These are phyloP conservation scores for Teinopalpus imperialis DNA, from an alignment of 2,888 invertebrate genomes.

Conservation along the genomic window DNA sequence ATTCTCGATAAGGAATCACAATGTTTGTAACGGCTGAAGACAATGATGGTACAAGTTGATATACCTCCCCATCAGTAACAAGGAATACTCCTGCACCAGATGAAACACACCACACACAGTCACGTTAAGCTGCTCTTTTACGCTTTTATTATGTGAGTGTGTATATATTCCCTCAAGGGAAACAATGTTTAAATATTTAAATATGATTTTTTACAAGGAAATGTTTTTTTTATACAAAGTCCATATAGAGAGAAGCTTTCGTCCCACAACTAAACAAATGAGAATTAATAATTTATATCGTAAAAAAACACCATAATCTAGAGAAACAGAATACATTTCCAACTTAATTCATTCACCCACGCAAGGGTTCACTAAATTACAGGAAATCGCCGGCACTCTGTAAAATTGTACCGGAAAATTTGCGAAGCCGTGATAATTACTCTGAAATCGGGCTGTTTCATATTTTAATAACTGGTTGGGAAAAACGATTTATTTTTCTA, in stretches of 20 bases:
- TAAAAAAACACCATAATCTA: not conserved
- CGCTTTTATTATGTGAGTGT: no score
- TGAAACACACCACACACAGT: no score
- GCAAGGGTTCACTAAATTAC: slow-evolving; percentile 27
- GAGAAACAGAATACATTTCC: slow-evolving; percentile 10
- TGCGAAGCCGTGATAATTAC: slow-evolving; percentile 29
- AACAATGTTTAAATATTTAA: no score
- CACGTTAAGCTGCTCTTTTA: no score
- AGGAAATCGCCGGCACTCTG: slow-evolving; percentile 30
- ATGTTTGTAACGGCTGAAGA: no score
- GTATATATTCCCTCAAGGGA: no score
- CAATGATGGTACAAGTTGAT: no score
- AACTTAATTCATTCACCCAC: slow-evolving; percentile 24
- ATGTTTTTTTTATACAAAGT: not conserved
- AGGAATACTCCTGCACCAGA: no score
- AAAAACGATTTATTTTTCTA: slow-evolving; percentile 20
- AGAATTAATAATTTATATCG: slow-evolving; percentile 14
- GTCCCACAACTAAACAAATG: not conserved
- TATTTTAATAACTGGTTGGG: slow-evolving; percentile 22
- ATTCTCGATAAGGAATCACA: no score
- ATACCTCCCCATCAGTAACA: no score
- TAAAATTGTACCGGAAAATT: slow-evolving; percentile 31
- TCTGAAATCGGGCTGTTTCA: slow-evolving; percentile 26
- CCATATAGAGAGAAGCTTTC: not conserved
- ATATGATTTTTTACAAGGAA: no score